Conservation (phyloP, 1,140 invertebrate species). For the Pseudomyrmex concolor region DNA sequence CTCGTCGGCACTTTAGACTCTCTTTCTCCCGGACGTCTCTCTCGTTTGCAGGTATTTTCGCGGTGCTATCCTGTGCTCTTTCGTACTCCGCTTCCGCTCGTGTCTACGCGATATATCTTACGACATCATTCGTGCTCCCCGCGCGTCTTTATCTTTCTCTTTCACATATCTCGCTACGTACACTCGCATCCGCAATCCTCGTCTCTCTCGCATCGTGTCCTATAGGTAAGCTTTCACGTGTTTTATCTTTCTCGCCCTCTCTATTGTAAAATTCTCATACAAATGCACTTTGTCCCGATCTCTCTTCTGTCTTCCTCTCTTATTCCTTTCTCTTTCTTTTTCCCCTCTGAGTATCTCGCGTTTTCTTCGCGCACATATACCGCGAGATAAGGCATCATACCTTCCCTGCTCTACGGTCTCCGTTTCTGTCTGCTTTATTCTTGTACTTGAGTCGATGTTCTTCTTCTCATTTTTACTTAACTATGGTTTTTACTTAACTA, state of each 20-base stretch:
- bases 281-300: slow-evolving; percentile 8
- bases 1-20: background rate
- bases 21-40: background rate
- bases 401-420: slow-evolving; percentile 7
- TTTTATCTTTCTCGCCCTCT: background rate
- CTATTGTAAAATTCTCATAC: background rate
- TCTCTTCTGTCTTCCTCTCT: background rate
- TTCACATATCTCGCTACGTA: background rate
- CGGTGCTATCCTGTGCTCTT: background rate
- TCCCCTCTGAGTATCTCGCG: background rate
- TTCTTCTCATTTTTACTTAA: background rate
- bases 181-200: slow-evolving; percentile 32
- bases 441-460: background rate
- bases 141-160: too few species aligned
- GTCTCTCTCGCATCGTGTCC: background rate
- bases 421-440: slow-evolving; percentile 44
- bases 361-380: background rate
- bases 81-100: slow-evolving; percentile 38
- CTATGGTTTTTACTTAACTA: background rate
- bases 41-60: background rate
- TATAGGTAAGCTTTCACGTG: background rate
- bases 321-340: background rate
- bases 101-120: background rate
- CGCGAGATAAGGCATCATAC: slow-evolving; percentile 20
- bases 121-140: too few species aligned